Base-by-base conservation (phyloP, 2,113 vertebrate species). In the Gallinago jamesoni region DNA sequence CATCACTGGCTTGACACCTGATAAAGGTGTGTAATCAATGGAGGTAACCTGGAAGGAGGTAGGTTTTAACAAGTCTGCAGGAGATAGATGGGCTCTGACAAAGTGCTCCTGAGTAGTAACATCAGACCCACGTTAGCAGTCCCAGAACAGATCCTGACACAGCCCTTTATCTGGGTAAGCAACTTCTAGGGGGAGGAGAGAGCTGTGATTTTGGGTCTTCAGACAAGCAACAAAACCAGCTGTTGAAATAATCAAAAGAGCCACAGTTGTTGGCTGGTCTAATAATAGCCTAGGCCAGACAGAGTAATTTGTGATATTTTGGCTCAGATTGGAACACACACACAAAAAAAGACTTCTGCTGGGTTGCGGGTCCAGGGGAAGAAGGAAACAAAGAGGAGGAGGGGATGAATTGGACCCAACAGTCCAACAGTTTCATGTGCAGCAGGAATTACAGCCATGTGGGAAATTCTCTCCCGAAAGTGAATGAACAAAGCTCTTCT, bases 281-380 rank as follows among this genome's bases (percentile, higher is more conserved):
- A 95, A 94, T 95, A 93, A 97, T 89, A 97, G 77, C 24, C 70
- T 53, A 93, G 91, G 35, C 91, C 87, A 96, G 94, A 93, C 80
- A 84, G 82, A 93, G 57, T 79, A 93, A 93, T 95, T 93, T 12
- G 14, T 0, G 1, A 87, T 95, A 85, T 87, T 95, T 94, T 96
- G 91, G 62, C 89, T 95, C 66, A 62, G 76, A 91, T 87, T 43
- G 57, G 69, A 92, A 81, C 45, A 84, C 28, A 64, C 43, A 48
- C 12, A 37, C 6, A 75, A 24, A 85, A 33, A 85, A 33, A 52
- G 35, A 41, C 33, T 72, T 87, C 73, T 87, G 60, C 56, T 84
- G 48, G 7, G n/a, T 60, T 96, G 69, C n/a, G 13, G 74, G 52
- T 62, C 57, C 60, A 73, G 27, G 24, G 77, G 84, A 96, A 91